Evolutionary conservation across 2,113 vertebrate genomes (phyloP).

Genomic region (Dasyornis broadbenti): DNA sequence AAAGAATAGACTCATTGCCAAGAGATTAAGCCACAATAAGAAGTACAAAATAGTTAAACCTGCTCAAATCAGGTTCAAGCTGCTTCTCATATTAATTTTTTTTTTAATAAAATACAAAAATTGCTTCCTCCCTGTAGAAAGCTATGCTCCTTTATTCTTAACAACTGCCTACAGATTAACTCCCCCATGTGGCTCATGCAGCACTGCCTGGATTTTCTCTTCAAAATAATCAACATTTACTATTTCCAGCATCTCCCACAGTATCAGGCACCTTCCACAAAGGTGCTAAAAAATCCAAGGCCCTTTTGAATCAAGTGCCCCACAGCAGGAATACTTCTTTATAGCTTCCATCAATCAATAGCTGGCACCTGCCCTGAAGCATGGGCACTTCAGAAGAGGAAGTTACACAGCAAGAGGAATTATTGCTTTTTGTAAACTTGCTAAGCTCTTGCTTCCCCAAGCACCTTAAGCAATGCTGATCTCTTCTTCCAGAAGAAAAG

Average conservation of each 20-base stretch:
- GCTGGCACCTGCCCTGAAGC: not conserved
- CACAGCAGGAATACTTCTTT: not conserved
- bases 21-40: not conserved
- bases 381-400: not conserved
- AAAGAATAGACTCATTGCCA: not conserved
- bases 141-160: not conserved
- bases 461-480: not conserved
- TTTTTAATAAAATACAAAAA: not conserved
- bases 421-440: not conserved
- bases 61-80: not conserved
- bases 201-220: not conserved
- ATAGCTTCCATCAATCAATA: not conserved
- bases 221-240: not conserved
- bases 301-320: not conserved
- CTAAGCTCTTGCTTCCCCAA: not conserved
- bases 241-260: not conserved
- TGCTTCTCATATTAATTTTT: not conserved
- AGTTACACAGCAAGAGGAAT: not conserved
- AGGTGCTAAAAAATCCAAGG: not conserved
- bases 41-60: not conserved
- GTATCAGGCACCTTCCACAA: not conserved
- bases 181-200: not conserved
- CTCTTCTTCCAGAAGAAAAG: not conserved
- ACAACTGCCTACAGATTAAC: not conserved
- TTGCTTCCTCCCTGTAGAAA: not conserved